These are phyloP conservation scores for Sebastes oblongus DNA, from an alignment of 2,797 vertebrate species.

Conservation along the genomic window DNA sequence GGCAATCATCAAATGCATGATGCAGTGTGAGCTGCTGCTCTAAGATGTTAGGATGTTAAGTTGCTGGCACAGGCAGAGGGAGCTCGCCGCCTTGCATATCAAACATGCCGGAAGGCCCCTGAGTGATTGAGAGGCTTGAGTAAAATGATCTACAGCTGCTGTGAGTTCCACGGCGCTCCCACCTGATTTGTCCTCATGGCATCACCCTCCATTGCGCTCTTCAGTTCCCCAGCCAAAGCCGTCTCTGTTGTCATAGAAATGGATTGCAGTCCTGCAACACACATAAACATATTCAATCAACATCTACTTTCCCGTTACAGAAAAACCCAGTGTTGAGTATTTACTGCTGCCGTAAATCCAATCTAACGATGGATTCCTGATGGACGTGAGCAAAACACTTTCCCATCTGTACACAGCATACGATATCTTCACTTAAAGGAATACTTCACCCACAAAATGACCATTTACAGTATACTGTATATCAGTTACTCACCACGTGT, in stretches of 20 bases:
- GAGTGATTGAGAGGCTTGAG: conserved; percentile 61
- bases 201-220: conserved; percentile 89
- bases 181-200: conserved; percentile 86
- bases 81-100: conserved; percentile 64
- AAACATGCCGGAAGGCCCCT: conserved; percentile 58
- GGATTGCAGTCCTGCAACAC: conserved; percentile 79
- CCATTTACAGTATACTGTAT: neutral
- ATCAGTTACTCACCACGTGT: neutral
- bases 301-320: conserved; percentile 29
- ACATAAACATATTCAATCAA: conserved; percentile 56
- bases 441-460: neutral
- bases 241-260: conserved; percentile 92
- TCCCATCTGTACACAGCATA: neutral
- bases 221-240: conserved; percentile 86
- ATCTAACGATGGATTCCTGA: conserved; percentile 13
- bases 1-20: conserved; percentile 37
- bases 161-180: conserved; percentile 57
- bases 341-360: conserved; percentile 31
- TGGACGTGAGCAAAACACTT: conserved; percentile 18
- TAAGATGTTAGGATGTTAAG: conserved; percentile 55
- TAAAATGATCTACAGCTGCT: conserved; percentile 69
- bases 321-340: conserved; percentile 13
- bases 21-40: conserved; percentile 25
- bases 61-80: conserved; percentile 38
- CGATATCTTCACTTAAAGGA: conserved; percentile 4